Evolutionary conservation across 2,888 invertebrate genomes (phyloP).

Genomic region (Lypha dubia): DNA sequence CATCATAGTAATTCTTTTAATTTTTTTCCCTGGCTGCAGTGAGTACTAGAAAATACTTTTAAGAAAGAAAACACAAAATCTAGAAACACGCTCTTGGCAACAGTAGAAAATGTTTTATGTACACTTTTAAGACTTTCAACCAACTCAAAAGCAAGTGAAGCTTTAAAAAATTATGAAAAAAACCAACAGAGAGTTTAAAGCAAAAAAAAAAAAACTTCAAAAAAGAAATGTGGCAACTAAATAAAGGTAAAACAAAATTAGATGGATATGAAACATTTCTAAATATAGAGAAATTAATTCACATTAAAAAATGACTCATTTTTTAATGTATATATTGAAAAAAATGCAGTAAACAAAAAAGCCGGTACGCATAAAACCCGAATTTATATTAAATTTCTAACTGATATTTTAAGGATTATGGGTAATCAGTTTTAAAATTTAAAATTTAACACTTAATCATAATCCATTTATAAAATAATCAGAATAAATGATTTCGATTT

Average conservation of each 20-base stretch:
- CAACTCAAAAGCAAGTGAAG: slow-evolving; percentile 59
- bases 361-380: slow-evolving; percentile 31
- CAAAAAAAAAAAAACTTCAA: slow-evolving; percentile 23
- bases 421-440: background rate
- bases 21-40: no score
- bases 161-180: slow-evolving; percentile 49
- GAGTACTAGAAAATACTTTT: slow-evolving; percentile 14
- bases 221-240: slow-evolving; percentile 39
- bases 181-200: slow-evolving; percentile 4
- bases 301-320: slow-evolving; percentile 53
- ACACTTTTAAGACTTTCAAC: slow-evolving; percentile 36
- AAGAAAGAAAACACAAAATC: slow-evolving; percentile 44
- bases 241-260: slow-evolving; percentile 39
- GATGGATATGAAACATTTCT: slow-evolving; percentile 47
- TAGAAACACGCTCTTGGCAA: slow-evolving; percentile 62
- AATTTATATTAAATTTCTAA: background rate
- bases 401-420: background rate
- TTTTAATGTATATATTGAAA: slow-evolving; percentile 38
- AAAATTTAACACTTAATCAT: background rate
- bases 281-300: slow-evolving; percentile 53
- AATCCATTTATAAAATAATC: slow-evolving; percentile 21
- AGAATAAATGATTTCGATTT: slow-evolving; percentile 20
- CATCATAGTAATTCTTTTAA: no score
- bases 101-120: slow-evolving; percentile 34
- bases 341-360: slow-evolving; percentile 41